phyloP scores from a whole-genome alignment of 2,113 vertebrate genomes.

The Drymodes brunneopygia region DNA sequence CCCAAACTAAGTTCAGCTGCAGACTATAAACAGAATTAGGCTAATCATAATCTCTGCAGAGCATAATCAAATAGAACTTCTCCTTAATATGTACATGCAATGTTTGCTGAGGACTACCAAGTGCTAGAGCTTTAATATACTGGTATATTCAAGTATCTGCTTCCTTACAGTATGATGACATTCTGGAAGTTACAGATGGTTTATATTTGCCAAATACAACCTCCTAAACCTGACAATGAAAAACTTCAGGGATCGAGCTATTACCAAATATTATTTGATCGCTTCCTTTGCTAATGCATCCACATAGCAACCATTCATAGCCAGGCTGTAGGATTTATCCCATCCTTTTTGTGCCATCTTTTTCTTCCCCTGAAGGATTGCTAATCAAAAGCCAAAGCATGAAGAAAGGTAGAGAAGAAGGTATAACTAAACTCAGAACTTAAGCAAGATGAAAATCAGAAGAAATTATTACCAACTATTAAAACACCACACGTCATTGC shows the following conservation, averaged over 20 bases:
- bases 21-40: neutral
- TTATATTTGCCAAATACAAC: neutral
- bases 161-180: neutral
- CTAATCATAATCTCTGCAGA: neutral
- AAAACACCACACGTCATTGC: neutral
- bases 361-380: neutral
- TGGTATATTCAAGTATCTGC: neutral
- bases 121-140: neutral
- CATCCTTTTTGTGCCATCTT: neutral
- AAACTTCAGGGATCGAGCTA: neutral
- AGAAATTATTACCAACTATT: neutral
- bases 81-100: neutral
- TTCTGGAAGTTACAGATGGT: neutral
- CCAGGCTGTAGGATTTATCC: neutral
- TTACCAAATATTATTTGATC: neutral
- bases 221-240: neutral
- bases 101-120: neutral
- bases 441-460: neutral
- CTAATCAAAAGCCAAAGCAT: neutral
- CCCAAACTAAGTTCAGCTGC: neutral
- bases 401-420: neutral
- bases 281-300: neutral
- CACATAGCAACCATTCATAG: fast-evolving
- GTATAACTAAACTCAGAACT: neutral
- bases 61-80: neutral